Evolutionary conservation across 1,140 invertebrate species (phyloP).

Genomic region (Eueides isabella): DNA sequence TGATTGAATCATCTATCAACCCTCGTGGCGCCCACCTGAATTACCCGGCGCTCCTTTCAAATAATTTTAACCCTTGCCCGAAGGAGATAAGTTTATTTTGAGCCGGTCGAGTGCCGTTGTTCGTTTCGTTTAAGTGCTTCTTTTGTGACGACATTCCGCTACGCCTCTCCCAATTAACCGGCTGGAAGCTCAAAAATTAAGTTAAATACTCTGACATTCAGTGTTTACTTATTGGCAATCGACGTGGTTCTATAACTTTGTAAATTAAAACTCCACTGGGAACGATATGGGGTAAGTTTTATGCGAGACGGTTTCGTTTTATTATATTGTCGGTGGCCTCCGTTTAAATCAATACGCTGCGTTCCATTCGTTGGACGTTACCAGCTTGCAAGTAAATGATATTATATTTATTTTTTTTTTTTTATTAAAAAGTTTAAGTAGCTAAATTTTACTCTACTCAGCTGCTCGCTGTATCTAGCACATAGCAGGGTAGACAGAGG

Average conservation of each 20-base stretch:
- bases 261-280: slow-evolving; percentile 67
- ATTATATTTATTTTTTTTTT: no score
- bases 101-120: slow-evolving; percentile 68
- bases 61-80: slow-evolving; percentile 79
- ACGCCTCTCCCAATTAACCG: slow-evolving; percentile 72
- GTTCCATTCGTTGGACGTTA: slow-evolving; percentile 14
- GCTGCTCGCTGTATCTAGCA: no score
- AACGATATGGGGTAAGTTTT: slow-evolving; percentile 53
- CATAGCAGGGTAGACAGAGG: no score
- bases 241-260: slow-evolving; percentile 66
- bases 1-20: slow-evolving; percentile 73
- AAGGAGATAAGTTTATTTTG: slow-evolving; percentile 80
- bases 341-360: slow-evolving; percentile 42
- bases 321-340: slow-evolving; percentile 36
- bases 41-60: slow-evolving; percentile 63
- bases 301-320: slow-evolving; percentile 44
- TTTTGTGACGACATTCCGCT: slow-evolving; percentile 77
- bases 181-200: slow-evolving; percentile 76
- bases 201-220: slow-evolving; percentile 74
- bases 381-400: no score
- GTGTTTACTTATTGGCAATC: slow-evolving; percentile 76
- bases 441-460: no score
- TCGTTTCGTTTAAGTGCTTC: slow-evolving; percentile 76
- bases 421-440: no score
- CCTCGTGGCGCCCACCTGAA: slow-evolving; percentile 68